Evolutionary conservation across 2,797 vertebrate species (phyloP).

Genomic region (Anguilla megastoma): DNA sequence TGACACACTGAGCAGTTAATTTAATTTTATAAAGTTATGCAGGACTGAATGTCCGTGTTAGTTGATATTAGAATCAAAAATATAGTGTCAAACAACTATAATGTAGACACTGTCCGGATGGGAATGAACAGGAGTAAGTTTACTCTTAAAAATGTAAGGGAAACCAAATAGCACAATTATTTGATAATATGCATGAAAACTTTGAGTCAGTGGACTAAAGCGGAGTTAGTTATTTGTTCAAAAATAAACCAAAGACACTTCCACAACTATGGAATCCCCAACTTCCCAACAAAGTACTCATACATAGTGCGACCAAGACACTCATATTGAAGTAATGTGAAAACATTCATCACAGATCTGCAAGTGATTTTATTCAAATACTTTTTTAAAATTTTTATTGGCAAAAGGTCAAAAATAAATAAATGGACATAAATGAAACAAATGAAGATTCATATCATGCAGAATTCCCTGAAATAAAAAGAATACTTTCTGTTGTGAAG

Average conservation of each 20-base stretch:
- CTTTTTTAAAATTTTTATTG: slow-evolving; percentile 64
- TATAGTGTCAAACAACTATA: neutral
- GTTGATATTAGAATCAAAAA: neutral
- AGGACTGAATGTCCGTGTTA: neutral
- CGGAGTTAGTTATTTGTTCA: neutral
- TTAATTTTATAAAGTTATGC: neutral
- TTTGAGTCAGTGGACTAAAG: neutral
- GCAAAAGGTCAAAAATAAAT: slow-evolving; percentile 56
- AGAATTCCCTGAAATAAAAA: slow-evolving; percentile 66
- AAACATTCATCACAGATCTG: slow-evolving; percentile 13
- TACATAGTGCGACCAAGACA: neutral
- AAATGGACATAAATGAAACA: slow-evolving; percentile 55
- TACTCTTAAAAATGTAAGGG: no score
- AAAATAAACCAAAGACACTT: neutral
- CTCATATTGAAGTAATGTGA: neutral
- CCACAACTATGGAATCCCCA: neutral
- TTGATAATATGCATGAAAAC: neutral
- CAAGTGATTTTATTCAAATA: slow-evolving; percentile 52
- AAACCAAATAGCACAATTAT: neutral
- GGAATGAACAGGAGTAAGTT: no score
- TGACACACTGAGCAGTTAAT: neutral
- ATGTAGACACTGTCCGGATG: neutral
- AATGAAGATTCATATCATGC: slow-evolving; percentile 63
- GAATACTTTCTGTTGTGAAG: slow-evolving; percentile 47
- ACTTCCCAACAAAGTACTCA: neutral